phyloP scores from a whole-genome alignment of 1,140 invertebrate species.

The Micrasema longulum region DNA sequence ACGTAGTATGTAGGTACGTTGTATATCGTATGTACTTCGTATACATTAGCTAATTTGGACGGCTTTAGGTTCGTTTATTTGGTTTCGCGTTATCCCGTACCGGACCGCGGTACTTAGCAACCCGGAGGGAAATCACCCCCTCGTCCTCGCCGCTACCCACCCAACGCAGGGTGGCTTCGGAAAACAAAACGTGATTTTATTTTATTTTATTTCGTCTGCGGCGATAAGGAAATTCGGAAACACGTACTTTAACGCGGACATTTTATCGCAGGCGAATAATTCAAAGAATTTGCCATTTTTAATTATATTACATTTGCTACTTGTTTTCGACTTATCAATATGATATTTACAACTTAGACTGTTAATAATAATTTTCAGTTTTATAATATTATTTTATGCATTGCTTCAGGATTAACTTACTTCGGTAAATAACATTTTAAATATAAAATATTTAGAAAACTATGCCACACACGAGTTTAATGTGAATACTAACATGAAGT shows the following conservation, averaged over 20 bases:
- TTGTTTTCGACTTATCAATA: not conserved
- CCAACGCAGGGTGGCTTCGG: not conserved
- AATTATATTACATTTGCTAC: not conserved
- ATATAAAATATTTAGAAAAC: too few relatives aligned
- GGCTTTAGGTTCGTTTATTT: constrained; percentile 52
- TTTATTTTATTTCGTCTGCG: constrained; percentile 10
- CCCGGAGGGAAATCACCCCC: constrained; percentile 5
- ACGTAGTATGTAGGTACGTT: constrained; percentile 19
- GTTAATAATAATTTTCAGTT: not conserved
- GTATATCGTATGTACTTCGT: constrained; percentile 24
- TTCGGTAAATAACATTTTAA: too few relatives aligned
- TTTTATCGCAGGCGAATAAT: not conserved
- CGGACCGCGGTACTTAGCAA: constrained; percentile 30
- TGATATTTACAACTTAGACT: not conserved
- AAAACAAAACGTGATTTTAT: constrained; percentile 13
- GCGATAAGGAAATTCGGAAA: not conserved
- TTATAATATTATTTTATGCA: too few relatives aligned
- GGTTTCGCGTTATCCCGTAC: constrained; percentile 41
- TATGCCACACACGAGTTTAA: too few relatives aligned
- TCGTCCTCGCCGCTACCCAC: not conserved
- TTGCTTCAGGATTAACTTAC: too few relatives aligned
- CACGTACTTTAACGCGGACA: not conserved
- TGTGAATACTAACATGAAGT: too few relatives aligned
- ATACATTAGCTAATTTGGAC: constrained; percentile 56
- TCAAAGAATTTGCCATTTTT: not conserved